phyloP scores from a whole-genome alignment of 2,113 vertebrate genomes.

The Tricholaema leucomelas region DNA sequence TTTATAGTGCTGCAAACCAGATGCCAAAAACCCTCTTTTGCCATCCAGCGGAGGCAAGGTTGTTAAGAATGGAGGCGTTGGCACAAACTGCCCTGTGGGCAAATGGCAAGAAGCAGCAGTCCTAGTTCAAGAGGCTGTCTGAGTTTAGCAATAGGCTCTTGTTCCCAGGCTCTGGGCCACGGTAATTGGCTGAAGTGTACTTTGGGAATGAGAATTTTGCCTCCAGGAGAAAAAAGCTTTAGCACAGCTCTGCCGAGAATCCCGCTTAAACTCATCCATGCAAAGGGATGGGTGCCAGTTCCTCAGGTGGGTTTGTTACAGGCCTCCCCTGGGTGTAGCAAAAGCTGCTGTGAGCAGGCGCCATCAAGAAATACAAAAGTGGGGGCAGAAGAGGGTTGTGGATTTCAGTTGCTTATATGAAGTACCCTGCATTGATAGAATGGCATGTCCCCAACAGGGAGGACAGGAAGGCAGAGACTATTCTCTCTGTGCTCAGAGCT shows the following conservation, averaged over 20 bases:
- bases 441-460: rapidly evolving
- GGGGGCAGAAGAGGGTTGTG: rapidly evolving
- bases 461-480: neutral
- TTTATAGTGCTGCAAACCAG: neutral
- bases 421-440: neutral
- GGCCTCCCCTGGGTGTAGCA: neutral
- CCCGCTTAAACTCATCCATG: neutral
- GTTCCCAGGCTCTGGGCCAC: constrained; percentile 65
- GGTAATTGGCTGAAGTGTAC: constrained; percentile 24
- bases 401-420: neutral
- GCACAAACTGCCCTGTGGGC: constrained; percentile 37
- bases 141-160: constrained; percentile 60
- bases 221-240: constrained; percentile 33
- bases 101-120: constrained; percentile 12
- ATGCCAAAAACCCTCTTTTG: constrained; percentile 27
- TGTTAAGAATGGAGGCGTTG: constrained; percentile 7
- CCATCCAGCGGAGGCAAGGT: constrained; percentile 32
- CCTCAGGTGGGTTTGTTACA: neutral
- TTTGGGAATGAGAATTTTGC: constrained; percentile 49
- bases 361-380: neutral
- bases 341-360: neutral
- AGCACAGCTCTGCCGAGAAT: neutral
- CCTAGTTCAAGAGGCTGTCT: constrained; percentile 54
- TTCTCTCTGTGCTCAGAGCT: rapidly evolving
- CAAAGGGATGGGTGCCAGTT: neutral